Evolutionary conservation across 2,888 invertebrate species (phyloP).

Genomic region (Troglohyphantes excavatus): DNA sequence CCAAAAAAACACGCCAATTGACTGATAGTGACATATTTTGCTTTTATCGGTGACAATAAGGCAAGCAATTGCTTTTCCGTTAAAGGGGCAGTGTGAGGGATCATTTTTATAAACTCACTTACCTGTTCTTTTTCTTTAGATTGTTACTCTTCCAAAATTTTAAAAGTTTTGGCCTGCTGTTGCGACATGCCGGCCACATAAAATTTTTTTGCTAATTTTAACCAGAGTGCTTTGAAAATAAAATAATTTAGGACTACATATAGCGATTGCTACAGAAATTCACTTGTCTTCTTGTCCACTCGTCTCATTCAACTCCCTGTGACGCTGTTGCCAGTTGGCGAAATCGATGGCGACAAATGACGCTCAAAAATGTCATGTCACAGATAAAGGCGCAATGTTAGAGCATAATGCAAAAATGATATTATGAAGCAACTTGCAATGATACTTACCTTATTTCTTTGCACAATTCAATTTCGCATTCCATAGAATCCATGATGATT

Average conservation of each 20-base stretch:
- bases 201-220: constrained; percentile 68
- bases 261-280: constrained; percentile 57
- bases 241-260: constrained; percentile 65
- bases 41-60: not conserved
- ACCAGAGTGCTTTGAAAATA: constrained; percentile 48
- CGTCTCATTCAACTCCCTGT: constrained; percentile 54
- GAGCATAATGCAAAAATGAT: not conserved
- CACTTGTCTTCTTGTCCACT: constrained; percentile 47
- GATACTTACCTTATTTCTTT: constrained; percentile 18
- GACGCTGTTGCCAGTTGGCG: constrained; percentile 43
- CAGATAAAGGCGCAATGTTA: constrained; percentile 16
- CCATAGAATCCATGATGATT: not conserved
- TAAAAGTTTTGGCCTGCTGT: constrained; percentile 77
- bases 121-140: constrained; percentile 77
- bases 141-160: constrained; percentile 77
- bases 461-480: constrained; percentile 6
- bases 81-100: constrained; percentile 29
- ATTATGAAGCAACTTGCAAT: too few relatives aligned
- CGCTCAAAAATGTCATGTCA: not conserved
- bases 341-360: constrained; percentile 21
- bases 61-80: constrained; percentile 40
- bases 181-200: constrained; percentile 79
- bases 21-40: not conserved
- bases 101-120: constrained; percentile 37
- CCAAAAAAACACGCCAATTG: not conserved